Conservation (phyloP, 2,797 vertebrate genomes). For the Prunella strophiata region DNA sequence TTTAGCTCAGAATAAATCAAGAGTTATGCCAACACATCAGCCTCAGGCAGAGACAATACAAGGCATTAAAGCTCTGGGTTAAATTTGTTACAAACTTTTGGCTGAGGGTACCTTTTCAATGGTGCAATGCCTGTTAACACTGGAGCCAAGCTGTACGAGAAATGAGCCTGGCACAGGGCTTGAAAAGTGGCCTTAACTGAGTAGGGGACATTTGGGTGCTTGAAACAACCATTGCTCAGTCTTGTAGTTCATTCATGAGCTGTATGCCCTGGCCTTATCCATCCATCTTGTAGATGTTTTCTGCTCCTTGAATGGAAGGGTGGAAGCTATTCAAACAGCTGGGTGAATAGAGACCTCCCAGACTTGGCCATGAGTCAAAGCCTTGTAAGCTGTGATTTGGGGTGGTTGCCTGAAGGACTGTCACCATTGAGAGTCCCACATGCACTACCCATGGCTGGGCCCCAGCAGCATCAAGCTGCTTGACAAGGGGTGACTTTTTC, state of each 20-base stretch:
- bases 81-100: neutral
- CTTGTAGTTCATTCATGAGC: conserved; percentile 2
- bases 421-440: neutral
- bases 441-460: accelerated
- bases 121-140: neutral
- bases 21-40: neutral
- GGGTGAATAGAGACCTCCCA: conserved; percentile 2
- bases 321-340: neutral
- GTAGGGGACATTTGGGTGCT: neutral
- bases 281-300: neutral
- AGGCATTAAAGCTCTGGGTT: neutral
- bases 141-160: neutral
- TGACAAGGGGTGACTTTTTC: neutral
- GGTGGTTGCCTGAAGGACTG: neutral
- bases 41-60: neutral
- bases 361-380: neutral
- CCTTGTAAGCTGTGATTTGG: neutral
- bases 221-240: neutral
- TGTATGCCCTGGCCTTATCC: neutral
- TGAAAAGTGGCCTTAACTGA: neutral
- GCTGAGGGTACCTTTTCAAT: neutral
- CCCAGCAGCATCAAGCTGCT: neutral
- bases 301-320: neutral
- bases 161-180: neutral
- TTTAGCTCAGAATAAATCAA: neutral